These are phyloP conservation scores for Himalopsyche japonica DNA, from an alignment of 2,888 invertebrate species.

Conservation along the genomic window DNA sequence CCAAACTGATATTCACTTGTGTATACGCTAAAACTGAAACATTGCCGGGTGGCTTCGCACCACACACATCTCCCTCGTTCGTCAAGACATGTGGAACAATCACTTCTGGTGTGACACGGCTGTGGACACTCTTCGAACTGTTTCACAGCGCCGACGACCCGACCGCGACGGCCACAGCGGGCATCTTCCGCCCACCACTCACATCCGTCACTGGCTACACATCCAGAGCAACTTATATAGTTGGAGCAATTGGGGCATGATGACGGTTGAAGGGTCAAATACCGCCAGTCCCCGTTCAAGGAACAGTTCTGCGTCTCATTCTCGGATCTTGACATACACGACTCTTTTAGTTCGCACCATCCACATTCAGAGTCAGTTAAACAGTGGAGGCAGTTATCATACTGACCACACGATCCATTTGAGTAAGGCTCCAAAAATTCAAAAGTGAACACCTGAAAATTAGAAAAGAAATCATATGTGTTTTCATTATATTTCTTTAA, in stretches of 20 bases:
- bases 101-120: constrained; percentile 76
- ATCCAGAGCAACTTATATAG: constrained; percentile 84
- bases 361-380: constrained; percentile 87
- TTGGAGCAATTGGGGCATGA: constrained; percentile 89
- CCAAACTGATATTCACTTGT: constrained; percentile 94
- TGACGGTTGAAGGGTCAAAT: constrained; percentile 78
- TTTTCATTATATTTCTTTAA: no score
- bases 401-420: constrained; percentile 74
- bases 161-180: constrained; percentile 79
- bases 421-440: constrained; percentile 89
- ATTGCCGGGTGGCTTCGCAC: constrained; percentile 91
- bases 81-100: constrained; percentile 82
- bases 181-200: constrained; percentile 94
- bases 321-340: constrained; percentile 68
- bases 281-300: constrained; percentile 69
- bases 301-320: constrained; percentile 69
- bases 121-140: constrained; percentile 71
- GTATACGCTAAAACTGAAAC: constrained; percentile 94
- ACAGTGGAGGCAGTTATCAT: constrained; percentile 85
- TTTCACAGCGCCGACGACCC: constrained; percentile 69
- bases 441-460: constrained; percentile 73
- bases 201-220: constrained; percentile 73
- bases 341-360: constrained; percentile 83
- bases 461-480: not conserved
- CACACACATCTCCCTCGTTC: constrained; percentile 90